A percentile compares a stretch with the other conserved stretches of the same genome.
These are phyloP conservation scores for Micromesistius poutassou DNA, from an alignment of 2,797 vertebrate genomes.

Conservation along the genomic window DNA sequence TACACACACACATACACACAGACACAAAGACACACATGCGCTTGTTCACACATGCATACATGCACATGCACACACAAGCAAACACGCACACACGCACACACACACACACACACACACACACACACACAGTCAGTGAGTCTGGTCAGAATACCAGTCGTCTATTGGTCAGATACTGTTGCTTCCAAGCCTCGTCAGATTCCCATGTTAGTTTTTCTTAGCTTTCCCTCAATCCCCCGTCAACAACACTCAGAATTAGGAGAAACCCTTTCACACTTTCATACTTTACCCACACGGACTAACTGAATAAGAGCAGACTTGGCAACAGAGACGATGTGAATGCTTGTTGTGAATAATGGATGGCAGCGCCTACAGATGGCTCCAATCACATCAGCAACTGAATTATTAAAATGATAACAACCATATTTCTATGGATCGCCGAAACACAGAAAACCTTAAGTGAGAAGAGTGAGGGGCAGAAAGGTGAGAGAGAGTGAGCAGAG, in stretches of 20 bases:
- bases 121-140: neutral
- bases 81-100: neutral
- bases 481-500: neutral
- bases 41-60: neutral
- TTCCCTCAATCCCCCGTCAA: conserved; percentile 14
- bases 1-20: neutral
- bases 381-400: conserved; percentile 50
- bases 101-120: neutral
- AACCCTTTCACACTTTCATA: conserved; percentile 48
- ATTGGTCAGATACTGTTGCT: neutral
- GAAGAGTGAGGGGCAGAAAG: neutral
- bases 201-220: neutral
- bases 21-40: neutral
- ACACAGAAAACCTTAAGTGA: neutral
- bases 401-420: conserved; percentile 41
- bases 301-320: conserved; percentile 41
- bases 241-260: neutral
- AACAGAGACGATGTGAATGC: conserved; percentile 29
- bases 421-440: conserved; percentile 18
- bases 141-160: neutral
- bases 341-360: conserved; percentile 49
- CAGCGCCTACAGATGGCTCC: conserved; percentile 38
- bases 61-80: neutral
- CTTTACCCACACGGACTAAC: conserved; percentile 49
- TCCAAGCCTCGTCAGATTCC: neutral